A percentile compares a stretch with the other conserved stretches of the same genome.
phyloP scores from a whole-genome alignment of 2,888 invertebrate species.

The Brenthis ino region DNA sequence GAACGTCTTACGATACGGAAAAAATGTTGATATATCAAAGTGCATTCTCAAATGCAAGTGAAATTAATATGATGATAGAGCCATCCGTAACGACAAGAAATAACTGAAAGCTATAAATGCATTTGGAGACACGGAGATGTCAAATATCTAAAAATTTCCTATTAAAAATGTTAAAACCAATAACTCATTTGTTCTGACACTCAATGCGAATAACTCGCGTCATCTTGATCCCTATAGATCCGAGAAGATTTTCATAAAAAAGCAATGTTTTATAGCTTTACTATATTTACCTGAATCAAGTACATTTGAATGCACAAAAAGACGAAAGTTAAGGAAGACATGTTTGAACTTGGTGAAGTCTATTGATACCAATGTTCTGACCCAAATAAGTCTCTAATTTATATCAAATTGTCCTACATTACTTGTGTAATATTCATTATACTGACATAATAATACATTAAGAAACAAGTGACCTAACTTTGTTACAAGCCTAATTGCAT shows the following conservation, averaged over 20 bases:
- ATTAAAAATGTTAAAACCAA: neutral
- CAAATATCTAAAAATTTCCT: neutral
- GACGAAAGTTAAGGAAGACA: conserved; percentile 49
- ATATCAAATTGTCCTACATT: neutral
- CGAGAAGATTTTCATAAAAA: too few relatives aligned
- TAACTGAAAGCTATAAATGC: too few relatives aligned
- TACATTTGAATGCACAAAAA: conserved; percentile 53
- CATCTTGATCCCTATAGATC: too few relatives aligned
- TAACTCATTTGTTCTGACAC: too few relatives aligned
- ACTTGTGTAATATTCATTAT: neutral
- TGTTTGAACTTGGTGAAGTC: conserved; percentile 23
- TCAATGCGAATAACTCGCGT: too few relatives aligned
- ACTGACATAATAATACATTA: neutral
- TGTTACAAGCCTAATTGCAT: neutral
- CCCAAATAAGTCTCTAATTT: neutral
- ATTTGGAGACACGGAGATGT: neutral
- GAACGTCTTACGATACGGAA: too few relatives aligned
- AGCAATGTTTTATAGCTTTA: too few relatives aligned
- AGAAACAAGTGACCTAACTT: conserved; percentile 21
- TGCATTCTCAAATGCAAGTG: too few relatives aligned
- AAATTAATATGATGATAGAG: too few relatives aligned
- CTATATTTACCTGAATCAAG: conserved; percentile 49
- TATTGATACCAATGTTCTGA: neutral
- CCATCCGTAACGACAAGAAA: neutral
- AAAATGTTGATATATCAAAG: too few relatives aligned